Evolutionary conservation across 2,888 invertebrate genomes (phyloP).

Genomic region (Cephalotes varians): DNA sequence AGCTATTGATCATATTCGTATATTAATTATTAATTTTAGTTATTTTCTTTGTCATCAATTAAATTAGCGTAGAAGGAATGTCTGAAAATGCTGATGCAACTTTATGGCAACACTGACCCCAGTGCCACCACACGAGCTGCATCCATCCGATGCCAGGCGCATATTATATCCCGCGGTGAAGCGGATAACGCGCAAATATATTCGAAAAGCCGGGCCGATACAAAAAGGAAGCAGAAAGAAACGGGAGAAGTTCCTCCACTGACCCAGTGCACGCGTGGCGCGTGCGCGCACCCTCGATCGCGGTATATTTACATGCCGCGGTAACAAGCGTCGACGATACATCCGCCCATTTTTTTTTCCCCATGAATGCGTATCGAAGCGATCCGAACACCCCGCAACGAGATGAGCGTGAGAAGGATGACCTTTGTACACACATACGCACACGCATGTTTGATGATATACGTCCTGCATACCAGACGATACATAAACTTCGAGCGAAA

Average conservation of each 20-base stretch:
- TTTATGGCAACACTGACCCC: constrained; percentile 5
- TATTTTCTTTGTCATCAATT: constrained; percentile 10
- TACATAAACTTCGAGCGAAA: constrained; percentile 65
- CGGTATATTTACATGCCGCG: constrained; percentile 66
- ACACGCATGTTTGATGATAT: constrained; percentile 62
- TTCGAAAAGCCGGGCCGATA: constrained; percentile 63
- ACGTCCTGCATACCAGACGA: constrained; percentile 71
- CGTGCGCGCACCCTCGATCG: constrained; percentile 66
- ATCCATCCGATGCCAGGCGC: constrained; percentile 18
- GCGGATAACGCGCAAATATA: constrained; percentile 52
- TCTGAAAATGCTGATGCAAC: constrained; percentile 37
- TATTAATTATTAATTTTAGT: no score
- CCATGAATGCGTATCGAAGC: constrained; percentile 56
- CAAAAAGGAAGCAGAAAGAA: constrained; percentile 69
- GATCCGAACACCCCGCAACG: constrained; percentile 54
- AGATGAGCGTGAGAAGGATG: constrained; percentile 61
- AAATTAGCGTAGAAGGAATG: constrained; percentile 5
- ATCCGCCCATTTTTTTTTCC: constrained; percentile 73
- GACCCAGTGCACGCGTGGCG: constrained; percentile 72
- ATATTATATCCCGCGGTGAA: constrained; percentile 42
- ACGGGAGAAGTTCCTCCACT: constrained; percentile 71
- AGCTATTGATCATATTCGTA: neutral
- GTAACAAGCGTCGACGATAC: constrained; percentile 71
- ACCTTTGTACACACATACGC: constrained; percentile 31
- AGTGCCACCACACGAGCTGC: constrained; percentile 16